Conservation (phyloP, 2,797 vertebrate genomes). For the Epinephelus malabaricus region DNA sequence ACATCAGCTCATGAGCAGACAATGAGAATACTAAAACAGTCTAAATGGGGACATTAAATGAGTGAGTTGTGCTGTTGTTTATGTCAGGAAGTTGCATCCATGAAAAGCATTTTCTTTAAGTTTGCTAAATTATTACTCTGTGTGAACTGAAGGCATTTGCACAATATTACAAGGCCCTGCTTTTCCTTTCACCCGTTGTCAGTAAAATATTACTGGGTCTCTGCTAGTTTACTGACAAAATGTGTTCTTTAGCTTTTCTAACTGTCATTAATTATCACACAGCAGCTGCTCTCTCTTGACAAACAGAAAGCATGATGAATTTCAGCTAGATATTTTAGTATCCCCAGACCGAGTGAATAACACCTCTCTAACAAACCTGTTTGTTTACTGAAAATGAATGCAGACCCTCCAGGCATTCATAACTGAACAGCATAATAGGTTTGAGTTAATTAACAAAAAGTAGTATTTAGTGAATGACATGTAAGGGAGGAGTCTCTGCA, state of each 20-base stretch:
- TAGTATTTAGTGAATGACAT: constrained; percentile 51
- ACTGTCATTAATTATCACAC: constrained; percentile 34
- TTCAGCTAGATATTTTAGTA: constrained; percentile 32
- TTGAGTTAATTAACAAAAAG: constrained; percentile 69
- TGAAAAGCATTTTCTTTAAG: constrained; percentile 24
- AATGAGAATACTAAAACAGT: constrained; percentile 28
- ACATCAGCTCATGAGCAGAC: constrained; percentile 40
- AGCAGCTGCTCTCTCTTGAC: constrained; percentile 37
- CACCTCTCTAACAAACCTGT: constrained; percentile 44
- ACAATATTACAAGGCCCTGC: background rate
- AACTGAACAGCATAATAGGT: constrained; percentile 37
- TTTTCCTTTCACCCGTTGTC: constrained; percentile 24
- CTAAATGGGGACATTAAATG: constrained; percentile 25
- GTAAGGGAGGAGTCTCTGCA: constrained; percentile 37
- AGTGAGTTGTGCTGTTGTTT: constrained; percentile 29
- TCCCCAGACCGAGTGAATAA: constrained; percentile 21
- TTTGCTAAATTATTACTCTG: background rate
- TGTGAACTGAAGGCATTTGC: constrained; percentile 1
- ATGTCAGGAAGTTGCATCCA: constrained; percentile 11
- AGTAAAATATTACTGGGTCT: constrained; percentile 11
- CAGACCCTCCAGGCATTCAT: constrained; percentile 35
- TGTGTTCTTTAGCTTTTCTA: constrained; percentile 8
- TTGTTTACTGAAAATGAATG: constrained; percentile 55
- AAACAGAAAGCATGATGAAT: constrained; percentile 33
- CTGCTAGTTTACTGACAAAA: constrained; percentile 10